phyloP scores from a whole-genome alignment of 2,888 invertebrate genomes.

The Drosophila demipolita region DNA sequence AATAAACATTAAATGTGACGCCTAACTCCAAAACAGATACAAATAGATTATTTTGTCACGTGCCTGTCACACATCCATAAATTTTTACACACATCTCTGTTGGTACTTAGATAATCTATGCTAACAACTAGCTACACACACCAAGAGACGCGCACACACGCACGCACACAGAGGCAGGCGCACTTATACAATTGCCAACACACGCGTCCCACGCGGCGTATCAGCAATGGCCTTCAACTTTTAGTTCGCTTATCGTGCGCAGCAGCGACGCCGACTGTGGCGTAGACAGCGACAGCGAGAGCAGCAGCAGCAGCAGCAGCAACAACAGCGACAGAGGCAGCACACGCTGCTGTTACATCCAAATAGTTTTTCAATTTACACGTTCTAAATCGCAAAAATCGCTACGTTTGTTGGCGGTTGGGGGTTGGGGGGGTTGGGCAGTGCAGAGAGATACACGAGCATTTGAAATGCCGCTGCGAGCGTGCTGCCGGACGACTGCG shows the following conservation, averaged over 20 bases:
- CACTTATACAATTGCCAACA: constrained; percentile 32
- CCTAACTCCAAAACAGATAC: constrained; percentile 56
- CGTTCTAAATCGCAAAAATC: constrained; percentile 70
- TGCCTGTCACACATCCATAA: constrained; percentile 49
- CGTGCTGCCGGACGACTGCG: constrained; percentile 41
- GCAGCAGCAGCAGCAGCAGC: constrained; percentile 4
- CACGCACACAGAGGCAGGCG: constrained; percentile 22
- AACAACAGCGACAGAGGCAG: constrained; percentile 1
- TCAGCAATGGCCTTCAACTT: constrained; percentile 82
- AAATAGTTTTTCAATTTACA: constrained; percentile 81
- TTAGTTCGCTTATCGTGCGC: constrained; percentile 80
- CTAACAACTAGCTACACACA: constrained; percentile 62
- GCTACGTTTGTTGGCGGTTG: constrained; percentile 3
- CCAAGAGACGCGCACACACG: constrained; percentile 17
- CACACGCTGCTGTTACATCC: constrained; percentile 62
- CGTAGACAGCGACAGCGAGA: constrained; percentile 1
- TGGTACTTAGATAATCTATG: constrained; percentile 72
- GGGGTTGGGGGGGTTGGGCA: background rate
- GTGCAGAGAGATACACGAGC: constrained; percentile 66
- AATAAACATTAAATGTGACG: background rate
- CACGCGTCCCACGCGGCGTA: constrained; percentile 75
- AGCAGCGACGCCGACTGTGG: constrained; percentile 54
- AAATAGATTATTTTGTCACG: constrained; percentile 65
- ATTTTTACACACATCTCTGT: constrained; percentile 18
- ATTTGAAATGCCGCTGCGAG: constrained; percentile 31